Conservation (phyloP, 2,113 vertebrate genomes). For the Sigmodon hispidus region DNA sequence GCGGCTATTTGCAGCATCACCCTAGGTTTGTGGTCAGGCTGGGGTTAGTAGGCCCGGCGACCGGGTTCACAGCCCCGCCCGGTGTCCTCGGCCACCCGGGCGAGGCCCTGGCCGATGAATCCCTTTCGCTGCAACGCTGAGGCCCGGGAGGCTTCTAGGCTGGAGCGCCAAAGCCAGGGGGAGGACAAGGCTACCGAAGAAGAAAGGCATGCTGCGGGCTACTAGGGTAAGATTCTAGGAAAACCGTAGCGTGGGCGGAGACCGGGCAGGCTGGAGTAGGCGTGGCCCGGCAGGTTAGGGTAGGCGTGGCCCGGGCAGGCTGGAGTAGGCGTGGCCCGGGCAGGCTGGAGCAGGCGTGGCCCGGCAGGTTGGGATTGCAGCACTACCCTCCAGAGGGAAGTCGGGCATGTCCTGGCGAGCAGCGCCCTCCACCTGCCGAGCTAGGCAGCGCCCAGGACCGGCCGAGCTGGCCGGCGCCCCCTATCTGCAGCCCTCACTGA, state of each 20-base stretch:
- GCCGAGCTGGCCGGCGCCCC: not conserved
- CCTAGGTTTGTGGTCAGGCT: conserved; percentile 69
- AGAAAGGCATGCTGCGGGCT: no score
- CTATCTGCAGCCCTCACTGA: not conserved
- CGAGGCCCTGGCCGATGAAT: conserved; percentile 3
- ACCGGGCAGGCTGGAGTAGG: not conserved
- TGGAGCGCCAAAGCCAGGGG: not conserved
- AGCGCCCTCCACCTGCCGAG: not conserved
- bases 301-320: not conserved
- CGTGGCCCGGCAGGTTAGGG: not conserved
- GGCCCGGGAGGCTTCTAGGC: not conserved
- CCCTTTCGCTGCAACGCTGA: not conserved
- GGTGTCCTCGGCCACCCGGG: conserved; percentile 74
- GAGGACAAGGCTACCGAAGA: not conserved
- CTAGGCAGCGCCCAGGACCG: not conserved
- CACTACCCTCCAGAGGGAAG: no score
- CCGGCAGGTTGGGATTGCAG: not conserved
- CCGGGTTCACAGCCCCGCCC: conserved; percentile 47
- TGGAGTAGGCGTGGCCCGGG: not conserved
- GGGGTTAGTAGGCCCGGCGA: conserved; percentile 41
- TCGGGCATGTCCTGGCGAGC: not conserved
- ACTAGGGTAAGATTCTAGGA: not conserved
- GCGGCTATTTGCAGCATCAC: conserved; percentile 75
- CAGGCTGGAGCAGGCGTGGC: not conserved
- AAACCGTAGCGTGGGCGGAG: not conserved